Evolutionary conservation across 2,888 invertebrate species (phyloP).

Genomic region (Eristalinus sepulchralis): DNA sequence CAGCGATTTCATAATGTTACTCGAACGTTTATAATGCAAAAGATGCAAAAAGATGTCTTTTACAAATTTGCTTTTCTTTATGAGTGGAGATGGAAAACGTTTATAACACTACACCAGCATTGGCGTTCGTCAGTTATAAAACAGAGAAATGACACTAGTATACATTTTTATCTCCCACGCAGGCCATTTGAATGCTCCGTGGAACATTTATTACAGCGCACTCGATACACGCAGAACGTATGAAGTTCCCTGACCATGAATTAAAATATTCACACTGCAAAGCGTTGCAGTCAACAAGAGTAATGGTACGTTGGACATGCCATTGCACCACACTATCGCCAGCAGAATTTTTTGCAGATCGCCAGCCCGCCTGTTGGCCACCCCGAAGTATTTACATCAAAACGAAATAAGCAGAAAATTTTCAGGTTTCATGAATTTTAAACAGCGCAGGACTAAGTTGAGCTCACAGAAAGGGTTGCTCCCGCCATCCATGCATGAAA

Average conservation of each 20-base stretch:
- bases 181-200: no score
- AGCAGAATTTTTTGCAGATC: background rate
- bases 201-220: no score
- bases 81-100: no score
- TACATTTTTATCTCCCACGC: no score
- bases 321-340: background rate
- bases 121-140: no score
- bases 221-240: background rate
- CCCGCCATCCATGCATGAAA: background rate
- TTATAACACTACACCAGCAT: no score
- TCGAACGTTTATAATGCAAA: no score
- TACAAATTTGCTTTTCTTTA: no score
- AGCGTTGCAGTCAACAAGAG: background rate
- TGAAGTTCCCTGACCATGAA: background rate
- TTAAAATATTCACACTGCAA: background rate
- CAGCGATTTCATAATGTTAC: no score
- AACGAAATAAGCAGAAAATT: background rate
- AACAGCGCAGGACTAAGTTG: background rate
- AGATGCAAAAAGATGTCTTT: no score
- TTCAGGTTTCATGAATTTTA: background rate
- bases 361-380: background rate
- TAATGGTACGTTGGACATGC: background rate
- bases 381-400: background rate
- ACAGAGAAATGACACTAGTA: no score
- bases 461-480: slow-evolving; percentile 17